phyloP scores from a whole-genome alignment of 2,113 vertebrate genomes.

The Podarcis raffonei region DNA sequence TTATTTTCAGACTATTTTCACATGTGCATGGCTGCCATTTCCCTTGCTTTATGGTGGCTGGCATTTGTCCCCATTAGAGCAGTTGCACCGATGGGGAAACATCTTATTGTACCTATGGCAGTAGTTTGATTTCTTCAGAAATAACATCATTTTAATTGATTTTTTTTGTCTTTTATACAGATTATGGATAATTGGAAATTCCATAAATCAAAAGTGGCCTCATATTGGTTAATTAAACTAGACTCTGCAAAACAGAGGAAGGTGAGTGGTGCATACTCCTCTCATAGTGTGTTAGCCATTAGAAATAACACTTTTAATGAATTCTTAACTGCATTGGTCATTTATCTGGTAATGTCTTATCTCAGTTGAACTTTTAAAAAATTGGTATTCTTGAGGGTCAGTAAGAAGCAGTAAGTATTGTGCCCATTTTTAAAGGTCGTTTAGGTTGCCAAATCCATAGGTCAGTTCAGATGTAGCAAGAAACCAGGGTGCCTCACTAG shows the following conservation, averaged over 20 bases:
- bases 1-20: not conserved
- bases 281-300: not conserved
- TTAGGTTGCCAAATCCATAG: not conserved
- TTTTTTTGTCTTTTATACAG: constrained; percentile 71
- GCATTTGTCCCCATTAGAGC: not conserved
- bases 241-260: constrained; percentile 95
- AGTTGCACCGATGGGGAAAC: not conserved
- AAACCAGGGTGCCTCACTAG: no score
- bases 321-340: not conserved
- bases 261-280: constrained; percentile 73
- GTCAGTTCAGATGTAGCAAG: not conserved
- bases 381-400: not conserved
- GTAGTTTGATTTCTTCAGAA: not conserved
- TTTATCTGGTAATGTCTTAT: not conserved
- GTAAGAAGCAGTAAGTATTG: not conserved
- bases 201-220: constrained; percentile 96
- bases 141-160: constrained; percentile 28
- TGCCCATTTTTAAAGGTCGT: not conserved
- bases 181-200: constrained; percentile 97
- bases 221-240: constrained; percentile 95
- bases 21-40: not conserved
- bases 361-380: not conserved
- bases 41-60: no score
- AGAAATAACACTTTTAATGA: not conserved
- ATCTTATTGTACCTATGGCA: not conserved